Percentiles rank a stretch among this genome's conserved stretches.
Evolutionary conservation across 2,113 vertebrate genomes (phyloP).

Genomic region (Isurus oxyrinchus): DNA sequence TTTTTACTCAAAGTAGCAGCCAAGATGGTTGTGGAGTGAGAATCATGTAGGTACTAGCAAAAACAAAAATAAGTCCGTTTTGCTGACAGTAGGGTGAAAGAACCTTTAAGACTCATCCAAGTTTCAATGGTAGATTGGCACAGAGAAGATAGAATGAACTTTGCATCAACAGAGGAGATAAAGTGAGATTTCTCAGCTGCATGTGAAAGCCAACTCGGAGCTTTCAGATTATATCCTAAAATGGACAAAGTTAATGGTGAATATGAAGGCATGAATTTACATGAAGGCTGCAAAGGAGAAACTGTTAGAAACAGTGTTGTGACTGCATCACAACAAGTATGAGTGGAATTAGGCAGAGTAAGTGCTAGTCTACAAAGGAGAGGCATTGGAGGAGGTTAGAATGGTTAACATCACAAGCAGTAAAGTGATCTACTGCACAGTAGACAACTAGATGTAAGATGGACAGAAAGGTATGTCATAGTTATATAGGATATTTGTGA

Average conservation of each 20-base stretch:
- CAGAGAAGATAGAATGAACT: background rate
- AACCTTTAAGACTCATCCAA: background rate
- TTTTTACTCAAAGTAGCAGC: background rate
- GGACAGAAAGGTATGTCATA: background rate
- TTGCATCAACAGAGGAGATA: background rate
- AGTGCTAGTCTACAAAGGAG: background rate
- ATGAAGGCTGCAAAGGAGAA: background rate
- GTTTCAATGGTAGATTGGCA: background rate
- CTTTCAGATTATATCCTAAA: background rate
- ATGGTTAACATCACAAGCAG: background rate
- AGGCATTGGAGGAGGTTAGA: no score
- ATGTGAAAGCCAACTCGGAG: background rate
- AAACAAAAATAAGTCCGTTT: background rate
- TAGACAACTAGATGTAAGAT: background rate
- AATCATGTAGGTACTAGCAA: background rate
- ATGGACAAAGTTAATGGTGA: background rate
- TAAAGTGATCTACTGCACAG: background rate
- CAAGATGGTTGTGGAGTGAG: background rate
- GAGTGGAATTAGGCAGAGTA: background rate
- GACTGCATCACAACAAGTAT: background rate
- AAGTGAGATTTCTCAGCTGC: background rate
- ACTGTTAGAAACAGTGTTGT: background rate
- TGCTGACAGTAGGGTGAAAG: background rate
- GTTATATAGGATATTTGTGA: background rate
- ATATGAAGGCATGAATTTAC: background rate